phyloP scores from a whole-genome alignment of 1,140 invertebrate genomes.

The Heliconius melpomene region DNA sequence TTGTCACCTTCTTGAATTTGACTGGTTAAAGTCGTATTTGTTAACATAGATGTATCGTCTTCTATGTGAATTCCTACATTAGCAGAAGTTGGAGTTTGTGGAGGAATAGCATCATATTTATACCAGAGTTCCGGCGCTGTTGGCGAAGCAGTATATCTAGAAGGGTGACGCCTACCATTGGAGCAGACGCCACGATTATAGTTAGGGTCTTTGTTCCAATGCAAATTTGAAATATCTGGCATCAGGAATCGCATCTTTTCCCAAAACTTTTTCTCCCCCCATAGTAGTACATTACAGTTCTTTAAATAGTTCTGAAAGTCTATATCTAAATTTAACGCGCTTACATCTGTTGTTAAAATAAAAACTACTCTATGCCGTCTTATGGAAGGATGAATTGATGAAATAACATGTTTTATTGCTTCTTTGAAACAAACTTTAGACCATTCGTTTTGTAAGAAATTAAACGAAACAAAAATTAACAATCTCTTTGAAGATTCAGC shows the following conservation, averaged over 20 bases:
- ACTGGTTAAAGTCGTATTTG: conserved; percentile 78
- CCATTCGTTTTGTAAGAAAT: conserved; percentile 89
- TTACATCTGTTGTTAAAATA: conserved; percentile 87
- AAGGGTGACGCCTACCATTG: conserved; percentile 75
- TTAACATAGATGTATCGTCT: conserved; percentile 79
- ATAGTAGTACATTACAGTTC: conserved; percentile 90
- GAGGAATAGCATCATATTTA: conserved; percentile 80
- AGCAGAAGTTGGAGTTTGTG: conserved; percentile 65
- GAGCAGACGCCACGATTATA: conserved; percentile 75
- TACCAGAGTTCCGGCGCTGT: conserved; percentile 80
- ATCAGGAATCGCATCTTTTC: conserved; percentile 93
- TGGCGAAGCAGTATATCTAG: conserved; percentile 79
- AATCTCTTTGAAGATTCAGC: conserved; percentile 88
- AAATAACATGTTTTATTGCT: conserved; percentile 88
- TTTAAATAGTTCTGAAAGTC: conserved; percentile 91
- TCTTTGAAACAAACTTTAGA: conserved; percentile 86
- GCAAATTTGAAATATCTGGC: conserved; percentile 86
- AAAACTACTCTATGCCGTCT: conserved; percentile 88
- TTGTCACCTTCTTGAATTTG: conserved; percentile 77
- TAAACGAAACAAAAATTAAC: conserved; percentile 87
- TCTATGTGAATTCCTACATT: conserved; percentile 68
- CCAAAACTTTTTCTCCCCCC: conserved; percentile 94
- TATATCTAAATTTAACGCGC: conserved; percentile 89
- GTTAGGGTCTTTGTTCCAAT: conserved; percentile 80
- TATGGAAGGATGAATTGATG: conserved; percentile 82